Evolutionary conservation across 2,113 vertebrate genomes (phyloP).

Genomic region (Chionodraco myersi): DNA sequence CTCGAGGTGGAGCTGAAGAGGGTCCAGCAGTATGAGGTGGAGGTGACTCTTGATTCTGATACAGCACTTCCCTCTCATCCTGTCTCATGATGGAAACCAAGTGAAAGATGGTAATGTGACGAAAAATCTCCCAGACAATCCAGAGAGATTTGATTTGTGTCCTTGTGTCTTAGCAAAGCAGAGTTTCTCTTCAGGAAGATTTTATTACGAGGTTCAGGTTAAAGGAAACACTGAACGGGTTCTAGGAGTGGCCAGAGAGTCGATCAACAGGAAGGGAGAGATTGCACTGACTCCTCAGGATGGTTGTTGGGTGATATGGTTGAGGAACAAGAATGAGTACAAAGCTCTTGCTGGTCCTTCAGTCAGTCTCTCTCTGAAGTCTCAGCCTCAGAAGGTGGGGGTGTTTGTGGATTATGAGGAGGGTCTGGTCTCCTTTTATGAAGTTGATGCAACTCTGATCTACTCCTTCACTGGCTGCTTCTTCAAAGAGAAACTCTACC

Average conservation of each 20-base stretch:
- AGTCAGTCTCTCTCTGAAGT: too few species aligned
- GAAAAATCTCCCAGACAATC: not conserved
- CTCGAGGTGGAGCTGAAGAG: too few species aligned
- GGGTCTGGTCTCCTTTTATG: too few species aligned
- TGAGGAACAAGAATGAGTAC: not conserved
- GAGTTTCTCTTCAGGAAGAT: too few species aligned
- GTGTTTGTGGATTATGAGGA: too few species aligned
- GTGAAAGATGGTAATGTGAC: not conserved
- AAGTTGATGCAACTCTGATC: too few species aligned
- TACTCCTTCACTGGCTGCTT: too few species aligned
- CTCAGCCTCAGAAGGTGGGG: too few species aligned
- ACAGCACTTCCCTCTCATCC: not conserved
- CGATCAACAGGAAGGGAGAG: not conserved
- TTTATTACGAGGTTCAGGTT: not conserved
- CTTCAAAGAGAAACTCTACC: too few species aligned
- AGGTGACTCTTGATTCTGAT: not conserved
- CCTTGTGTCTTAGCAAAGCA: too few species aligned
- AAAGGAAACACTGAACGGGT: not conserved
- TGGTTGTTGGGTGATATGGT: not conserved
- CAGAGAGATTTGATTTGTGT: too few species aligned
- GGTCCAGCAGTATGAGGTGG: not conserved
- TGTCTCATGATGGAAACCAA: not conserved
- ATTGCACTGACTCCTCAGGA: not conserved
- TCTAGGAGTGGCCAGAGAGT: conserved; percentile 3
- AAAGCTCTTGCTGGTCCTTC: too few species aligned